Conservation (phyloP, 2,888 invertebrate genomes). For the Allophyes oxyacanthae region DNA sequence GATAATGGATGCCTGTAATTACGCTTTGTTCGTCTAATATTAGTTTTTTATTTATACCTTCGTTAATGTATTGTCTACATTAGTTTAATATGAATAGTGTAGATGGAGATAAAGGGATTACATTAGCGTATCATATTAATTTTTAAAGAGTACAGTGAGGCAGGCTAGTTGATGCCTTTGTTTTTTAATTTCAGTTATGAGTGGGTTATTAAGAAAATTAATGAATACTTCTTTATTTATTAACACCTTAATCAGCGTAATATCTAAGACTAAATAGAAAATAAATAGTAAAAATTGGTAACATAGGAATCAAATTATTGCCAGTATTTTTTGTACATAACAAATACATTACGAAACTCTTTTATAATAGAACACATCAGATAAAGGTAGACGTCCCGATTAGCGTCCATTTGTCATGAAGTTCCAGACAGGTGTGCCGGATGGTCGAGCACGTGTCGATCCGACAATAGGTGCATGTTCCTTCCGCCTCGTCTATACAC, state of each 20-base stretch:
- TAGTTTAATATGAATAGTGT: conserved; percentile 55
- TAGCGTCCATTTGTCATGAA: conserved; percentile 68
- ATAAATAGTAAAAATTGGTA: too few relatives aligned
- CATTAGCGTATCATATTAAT: conserved; percentile 31
- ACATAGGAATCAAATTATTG: too few relatives aligned
- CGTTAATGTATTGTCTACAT: conserved; percentile 59
- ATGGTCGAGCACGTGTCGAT: conserved; percentile 71
- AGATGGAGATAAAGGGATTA: conserved; percentile 43
- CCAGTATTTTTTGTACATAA: too few relatives aligned
- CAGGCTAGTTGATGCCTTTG: conserved; percentile 30
- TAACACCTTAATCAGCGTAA: too few relatives aligned
- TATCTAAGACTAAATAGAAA: too few relatives aligned
- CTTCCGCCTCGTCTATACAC: conserved; percentile 68
- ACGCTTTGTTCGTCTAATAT: conserved; percentile 77
- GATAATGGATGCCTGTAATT: conserved; percentile 77
- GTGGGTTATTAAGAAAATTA: neutral
- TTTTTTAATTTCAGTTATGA: conserved; percentile 6
- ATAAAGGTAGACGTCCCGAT: conserved; percentile 60
- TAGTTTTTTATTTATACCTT: conserved; percentile 71
- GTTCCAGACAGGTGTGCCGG: conserved; percentile 76
- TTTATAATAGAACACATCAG: conserved; percentile 22
- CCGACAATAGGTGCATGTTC: conserved; percentile 67
- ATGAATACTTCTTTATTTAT: neutral
- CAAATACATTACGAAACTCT: neutral
- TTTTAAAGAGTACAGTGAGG: conserved; percentile 11